phyloP scores from a whole-genome alignment of 1,140 invertebrate genomes.

The Aphelinus atriplicis region DNA sequence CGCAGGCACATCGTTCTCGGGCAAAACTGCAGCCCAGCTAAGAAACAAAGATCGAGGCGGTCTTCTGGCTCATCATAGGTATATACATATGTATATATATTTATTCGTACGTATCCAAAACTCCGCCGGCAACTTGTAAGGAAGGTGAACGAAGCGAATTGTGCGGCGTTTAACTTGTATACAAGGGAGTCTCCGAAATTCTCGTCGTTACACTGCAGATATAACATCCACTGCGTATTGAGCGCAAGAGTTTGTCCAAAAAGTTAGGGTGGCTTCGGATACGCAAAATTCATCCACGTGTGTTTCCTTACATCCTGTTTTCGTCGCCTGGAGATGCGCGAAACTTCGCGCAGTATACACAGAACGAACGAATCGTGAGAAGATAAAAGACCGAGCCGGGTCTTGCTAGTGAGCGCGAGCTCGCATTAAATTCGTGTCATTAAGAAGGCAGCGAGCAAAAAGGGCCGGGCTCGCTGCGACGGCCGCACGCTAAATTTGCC shows the following conservation, averaged over 20 bases:
- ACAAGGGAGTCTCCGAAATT: too few relatives aligned
- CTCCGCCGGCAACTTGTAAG: too few relatives aligned
- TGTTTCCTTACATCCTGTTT: not conserved
- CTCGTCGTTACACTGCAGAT: too few relatives aligned
- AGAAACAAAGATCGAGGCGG: too few relatives aligned
- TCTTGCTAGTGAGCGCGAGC: not conserved
- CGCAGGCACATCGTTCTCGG: too few relatives aligned
- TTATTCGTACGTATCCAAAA: too few relatives aligned
- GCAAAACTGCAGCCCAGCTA: too few relatives aligned
- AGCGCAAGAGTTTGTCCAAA: slow-evolving; percentile 5
- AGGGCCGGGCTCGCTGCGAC: not conserved
- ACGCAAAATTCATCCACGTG: not conserved
- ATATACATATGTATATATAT: too few relatives aligned
- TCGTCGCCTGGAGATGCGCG: not conserved
- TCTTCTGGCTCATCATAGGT: too few relatives aligned
- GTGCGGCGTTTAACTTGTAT: too few relatives aligned
- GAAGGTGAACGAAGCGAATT: too few relatives aligned
- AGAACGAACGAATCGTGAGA: not conserved
- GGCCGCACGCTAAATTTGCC: slow-evolving; percentile 51
- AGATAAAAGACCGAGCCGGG: not conserved
- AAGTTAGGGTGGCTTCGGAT: not conserved
- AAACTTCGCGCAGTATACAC: not conserved
- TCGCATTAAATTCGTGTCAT: slow-evolving; percentile 47
- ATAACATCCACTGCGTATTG: too few relatives aligned
- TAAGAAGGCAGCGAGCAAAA: slow-evolving; percentile 45